Evolutionary conservation across 2,797 vertebrate genomes (phyloP), one percentile per base, ranked within the genome.

Genomic region (Girardinus metallicus): DNA sequence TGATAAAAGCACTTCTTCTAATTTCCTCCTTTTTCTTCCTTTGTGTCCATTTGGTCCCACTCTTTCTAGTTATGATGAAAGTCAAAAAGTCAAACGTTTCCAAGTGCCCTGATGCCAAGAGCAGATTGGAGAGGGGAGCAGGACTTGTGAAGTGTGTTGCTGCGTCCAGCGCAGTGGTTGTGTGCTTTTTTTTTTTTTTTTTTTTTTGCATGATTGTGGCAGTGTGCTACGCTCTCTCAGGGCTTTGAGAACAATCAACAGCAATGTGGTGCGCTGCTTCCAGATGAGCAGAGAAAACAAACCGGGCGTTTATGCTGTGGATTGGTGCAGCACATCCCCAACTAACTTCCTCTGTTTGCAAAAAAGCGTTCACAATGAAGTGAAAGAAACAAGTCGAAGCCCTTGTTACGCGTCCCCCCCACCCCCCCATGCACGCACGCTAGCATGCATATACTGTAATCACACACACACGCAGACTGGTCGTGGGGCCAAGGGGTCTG

Each of bases 1-100:
- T 86, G 91, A 95, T 95, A 94, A 95, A 95, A 93, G 92, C 86
- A 91, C 82, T 93, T 89, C 86, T 93, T 89, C 86, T 89, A 89
- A 94, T 93, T 93, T 92, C 86, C 86, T 89, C 79, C 74, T 85
- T 84, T 74, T 62, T 78, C 87, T 90, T 85, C 78, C 78, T 87
- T 92, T 89, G 89, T 89, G 90, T 91, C 89, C 88, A 93, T 91
- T 92, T 88, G 84, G 86, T 91, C 88, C 51, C 31, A 85, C 84
- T 93, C 93, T 93, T 92, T 93, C 81, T 91, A 85, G 85, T 89
- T 92, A 86, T 89, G 91, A 92, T 90, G 86, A 95, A 94, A 95
- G 93, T 89, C 80, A 91, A 92, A 86, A 83, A 87, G 82, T 83
- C 82, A 83, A 90, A 76, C 66, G 51, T 90, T 90, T 85, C 83